Base-by-base conservation (phyloP, 2,797 vertebrate genomes). In the Lophius americanus region DNA sequence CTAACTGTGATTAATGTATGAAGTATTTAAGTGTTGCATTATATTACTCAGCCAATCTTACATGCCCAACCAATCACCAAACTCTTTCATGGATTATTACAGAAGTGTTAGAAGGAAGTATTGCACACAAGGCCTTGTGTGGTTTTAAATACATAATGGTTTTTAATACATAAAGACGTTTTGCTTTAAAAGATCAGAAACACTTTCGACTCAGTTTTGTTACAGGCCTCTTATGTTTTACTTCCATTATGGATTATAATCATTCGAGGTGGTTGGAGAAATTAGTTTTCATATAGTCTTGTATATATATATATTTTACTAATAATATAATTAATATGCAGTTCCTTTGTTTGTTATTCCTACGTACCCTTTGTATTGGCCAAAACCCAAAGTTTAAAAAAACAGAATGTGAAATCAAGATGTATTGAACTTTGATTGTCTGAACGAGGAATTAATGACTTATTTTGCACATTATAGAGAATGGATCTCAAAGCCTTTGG, bases 1-100 rank as follows among this genome's bases (percentile, higher is more conserved):
- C 57, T 50, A 61, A 82, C 76, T 81, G 83, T 82, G 71, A 83
- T 71, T 51, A 71, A 72, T 78, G 52, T 33, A 38, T 54, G 39
- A 48, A 71, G 51, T 63, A 66, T 82, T 59, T 59, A 64, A 69
- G 33, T 44, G 10, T 58, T 56, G 33, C 52, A 12, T 67, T 51
- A 2, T 56, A 8, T 55, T 64, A 41, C 70, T 54, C 23, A 37
- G 53, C 67, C 53, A 63, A 54, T 59, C 13, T 33, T 37, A 59
- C 33, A 63, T 39, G 49, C 47, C 54, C 59, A 60, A 38, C 33
- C 49, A 64, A 60, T 70, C 56, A 50, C 67, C 54, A 67, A 48
- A 37, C 47, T 64, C 48, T 39, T 77, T 65, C 36, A 50, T 39
- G 10, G 51, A 23, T 23, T 23, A 23, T 71, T 73, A 51, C 14